Base-by-base conservation (phyloP, 2,888 invertebrate genomes). In the Yponomeuta plumbellus region DNA sequence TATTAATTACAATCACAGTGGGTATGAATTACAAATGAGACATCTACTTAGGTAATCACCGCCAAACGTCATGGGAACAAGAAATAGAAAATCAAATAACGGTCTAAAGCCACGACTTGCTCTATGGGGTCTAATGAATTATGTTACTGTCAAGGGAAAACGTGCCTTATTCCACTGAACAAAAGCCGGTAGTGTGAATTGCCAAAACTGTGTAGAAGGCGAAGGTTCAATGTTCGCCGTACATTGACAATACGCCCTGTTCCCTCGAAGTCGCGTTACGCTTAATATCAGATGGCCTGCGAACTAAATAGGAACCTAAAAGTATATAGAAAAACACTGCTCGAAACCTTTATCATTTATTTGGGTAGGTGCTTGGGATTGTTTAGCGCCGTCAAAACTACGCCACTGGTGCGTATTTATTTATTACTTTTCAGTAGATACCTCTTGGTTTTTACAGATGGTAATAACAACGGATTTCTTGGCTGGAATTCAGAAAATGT, bases 61-160 rank as follows among this genome's bases (percentile, higher is more conserved):
- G 34, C n/a, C 39, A 39, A 62, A 62, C 26, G 62, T 39, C 62
- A 20, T 62, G 34, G 39, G 39, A n/a, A 62, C 26, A 17, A 17
- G 17, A 52, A 1, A 17, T 17, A 52, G 17, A 52, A 17, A 52
- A 5, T 52, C 39, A 62, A 62, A 39, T 20, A 39, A 39, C 11
- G 34, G n/a, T 62, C 39, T 34, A 11, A 59, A 22, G 11, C 23
- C 59, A 11, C 17, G 21, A 6, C 59, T 59, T 59, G 57, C 20
- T 22, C n/a, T 59, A 59, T 10, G 21, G 21, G 6, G 59, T 59
- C 59, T 59, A 59, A 59, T 59, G 61, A 61, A 13, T 26, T 61
- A n/a, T n/a, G 17, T 11, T 11, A 52, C 5, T 52, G 44, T 17
- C 44, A 52, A 17, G 17, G 44, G 13, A 13, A 52, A 52, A 13